Evolutionary conservation across 2,113 vertebrate genomes (phyloP).

Genomic region (Gavia stellata): DNA sequence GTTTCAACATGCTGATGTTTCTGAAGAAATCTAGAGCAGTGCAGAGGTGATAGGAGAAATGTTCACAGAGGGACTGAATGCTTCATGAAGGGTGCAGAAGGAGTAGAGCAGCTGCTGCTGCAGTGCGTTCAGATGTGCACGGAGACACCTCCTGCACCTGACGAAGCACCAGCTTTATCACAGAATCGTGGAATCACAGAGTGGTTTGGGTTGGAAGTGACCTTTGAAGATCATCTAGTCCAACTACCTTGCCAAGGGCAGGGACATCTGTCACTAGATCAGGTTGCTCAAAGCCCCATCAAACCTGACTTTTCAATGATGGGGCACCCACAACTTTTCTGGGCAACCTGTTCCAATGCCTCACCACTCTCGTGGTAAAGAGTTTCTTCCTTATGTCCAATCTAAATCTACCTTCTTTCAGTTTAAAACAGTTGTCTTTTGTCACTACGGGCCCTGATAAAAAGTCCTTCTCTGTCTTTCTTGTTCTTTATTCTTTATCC

Average conservation of each 20-base stretch:
- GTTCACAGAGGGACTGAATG: background rate
- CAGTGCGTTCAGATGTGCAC: background rate
- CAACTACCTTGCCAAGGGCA: background rate
- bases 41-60: background rate
- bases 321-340: background rate
- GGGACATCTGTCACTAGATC: background rate
- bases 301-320: background rate
- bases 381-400: background rate
- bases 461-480: background rate
- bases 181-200: rapidly evolving
- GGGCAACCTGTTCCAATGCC: background rate
- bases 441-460: background rate
- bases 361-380: background rate
- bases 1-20: background rate
- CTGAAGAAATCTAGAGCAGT: background rate
- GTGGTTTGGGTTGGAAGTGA: background rate
- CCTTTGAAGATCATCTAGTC: background rate
- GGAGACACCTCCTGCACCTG: background rate
- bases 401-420: background rate
- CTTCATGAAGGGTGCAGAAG: background rate
- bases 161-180: background rate
- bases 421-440: background rate
- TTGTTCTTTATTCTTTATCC: background rate
- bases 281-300: background rate
- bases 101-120: background rate